Conservation (phyloP, 2,888 invertebrate genomes). For the Dromius quadrimaculatus region DNA sequence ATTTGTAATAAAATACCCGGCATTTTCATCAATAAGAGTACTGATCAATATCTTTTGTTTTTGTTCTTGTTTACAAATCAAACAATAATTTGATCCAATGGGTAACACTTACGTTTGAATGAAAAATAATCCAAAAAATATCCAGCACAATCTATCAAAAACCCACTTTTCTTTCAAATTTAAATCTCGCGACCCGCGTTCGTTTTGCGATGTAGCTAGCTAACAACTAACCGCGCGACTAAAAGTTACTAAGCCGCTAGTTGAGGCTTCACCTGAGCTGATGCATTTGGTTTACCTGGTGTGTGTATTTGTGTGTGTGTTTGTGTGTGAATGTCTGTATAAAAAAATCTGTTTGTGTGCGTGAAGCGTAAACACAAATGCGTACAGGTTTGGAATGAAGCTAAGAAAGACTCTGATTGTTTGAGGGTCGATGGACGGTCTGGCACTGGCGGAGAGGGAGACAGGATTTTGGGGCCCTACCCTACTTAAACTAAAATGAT, state of each 20-base stretch:
- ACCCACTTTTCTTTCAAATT: neutral
- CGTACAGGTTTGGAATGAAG: slow-evolving; percentile 3
- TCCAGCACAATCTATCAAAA: neutral
- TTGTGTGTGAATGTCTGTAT: neutral
- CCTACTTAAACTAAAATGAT: neutral
- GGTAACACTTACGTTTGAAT: no score
- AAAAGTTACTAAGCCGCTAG: neutral
- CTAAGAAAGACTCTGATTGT: slow-evolving; percentile 21
- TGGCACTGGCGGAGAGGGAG: neutral
- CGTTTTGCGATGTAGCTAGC: neutral
- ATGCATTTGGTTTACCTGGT: slow-evolving; percentile 10
- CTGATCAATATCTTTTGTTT: no score
- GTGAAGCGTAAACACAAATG: slow-evolving; percentile 8
- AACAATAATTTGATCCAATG: no score
- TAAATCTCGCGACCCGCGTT: neutral
- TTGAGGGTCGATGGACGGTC: slow-evolving; percentile 6
- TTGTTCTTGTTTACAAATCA: no score
- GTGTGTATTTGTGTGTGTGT: neutral
- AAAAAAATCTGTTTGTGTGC: neutral
- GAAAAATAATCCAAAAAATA: neutral
- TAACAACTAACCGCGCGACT: neutral
- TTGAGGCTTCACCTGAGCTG: slow-evolving; percentile 10
- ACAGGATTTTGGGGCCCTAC: neutral
- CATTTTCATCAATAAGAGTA: no score
- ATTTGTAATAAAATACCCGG: no score